Base-by-base conservation (phyloP, 1,140 invertebrate species). In the Monochamus saltuarius region DNA sequence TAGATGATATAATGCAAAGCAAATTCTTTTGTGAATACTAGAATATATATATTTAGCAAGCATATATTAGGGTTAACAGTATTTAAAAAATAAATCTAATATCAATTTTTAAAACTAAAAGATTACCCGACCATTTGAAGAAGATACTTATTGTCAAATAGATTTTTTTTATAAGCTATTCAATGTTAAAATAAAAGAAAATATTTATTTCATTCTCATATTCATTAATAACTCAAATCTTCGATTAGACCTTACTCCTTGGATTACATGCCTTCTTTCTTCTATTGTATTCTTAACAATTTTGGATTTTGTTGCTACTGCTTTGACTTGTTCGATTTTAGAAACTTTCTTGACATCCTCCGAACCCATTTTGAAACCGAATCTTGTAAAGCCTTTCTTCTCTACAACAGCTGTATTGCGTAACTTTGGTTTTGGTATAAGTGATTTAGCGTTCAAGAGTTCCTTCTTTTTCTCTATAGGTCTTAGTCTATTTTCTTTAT, bases 181-280 rank as follows among this genome's bases (percentile, higher is more conserved):
- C 6, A 29, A 40, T 16, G 14, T 8, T 40, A 40, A 40, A 40
- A 40, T 40, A 4, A 2, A n/a, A n/a, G n/a, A 40, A 13, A 16
- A 40, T 40, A 13, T 3, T 13, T 40, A 13, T 40, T 40, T n/a
- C 13, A 43, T 56, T 11, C 53, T 43, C 64, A 65, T 65, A 14
- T 57, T 63, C 65, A 67, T 67, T 34, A 67, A 38, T 17, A 67
- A 45, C 29, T 67, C 65, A 40, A 67, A 67, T 14, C 65, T 55
- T 14, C 62, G 50, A 37, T 67, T 67, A 7, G 61, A 56, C n/a
- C 65, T 49, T 17, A 67, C 65, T 6, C 61, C 56, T 34, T 64
- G 47, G 2, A 67, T 38, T 17, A 53, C 39, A 16, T 57, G 50
- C 14, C 65, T 38, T 34, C 49, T 50, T 17, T 50, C 36, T 40